Evolutionary conservation across 2,888 invertebrate species (phyloP), one percentile per base, ranked within the genome.

Genomic region (Phyto melanocephala): DNA sequence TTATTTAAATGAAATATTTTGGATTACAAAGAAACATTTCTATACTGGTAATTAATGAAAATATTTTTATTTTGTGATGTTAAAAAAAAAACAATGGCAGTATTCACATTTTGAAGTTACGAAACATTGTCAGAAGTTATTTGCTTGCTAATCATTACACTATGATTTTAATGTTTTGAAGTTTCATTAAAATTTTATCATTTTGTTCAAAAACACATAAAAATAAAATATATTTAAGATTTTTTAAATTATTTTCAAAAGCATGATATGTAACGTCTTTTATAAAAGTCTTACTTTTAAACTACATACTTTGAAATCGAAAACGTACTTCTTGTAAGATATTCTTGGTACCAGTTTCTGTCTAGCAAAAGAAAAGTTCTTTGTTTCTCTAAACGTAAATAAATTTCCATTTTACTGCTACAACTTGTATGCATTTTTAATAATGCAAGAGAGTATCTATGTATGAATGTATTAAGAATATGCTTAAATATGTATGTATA

Each of bases 331-430:
- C 33, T 68, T 3, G n/a, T 68, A 35, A 5, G n/a, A 20, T 15
- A 42, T 68, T 37, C 24, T 35, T 71, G 24, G 0, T 17, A 35
- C 22, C 37, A 62, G 24, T 40, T 35, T 1, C 33, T 15, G 0
- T n/a, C 11, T 22, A 22, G 20, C n/a, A 42, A 42, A 28, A 28
- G 47, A 65, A 37, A 65, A 11, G 56, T 56, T 40, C n/a, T 33
- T 68, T 52, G 40, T 22, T 2, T 67, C 24, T 50, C n/a, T 13
- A 24, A 54, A 54, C 24, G 24, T 7, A 35, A 22, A 42, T 22
- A 33, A 45, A 70, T 70, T 70, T 70, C 10, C 15, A 60, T 71
- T 47, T 35, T 60, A 52, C 24, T 50, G 15, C 2, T 28, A n/a
- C 24, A 24, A 60, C 24, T 74, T 40, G 52, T 63, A 42, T 2